Conservation (phyloP, 2,113 vertebrate species). For the Mandrillus leucophaeus region DNA sequence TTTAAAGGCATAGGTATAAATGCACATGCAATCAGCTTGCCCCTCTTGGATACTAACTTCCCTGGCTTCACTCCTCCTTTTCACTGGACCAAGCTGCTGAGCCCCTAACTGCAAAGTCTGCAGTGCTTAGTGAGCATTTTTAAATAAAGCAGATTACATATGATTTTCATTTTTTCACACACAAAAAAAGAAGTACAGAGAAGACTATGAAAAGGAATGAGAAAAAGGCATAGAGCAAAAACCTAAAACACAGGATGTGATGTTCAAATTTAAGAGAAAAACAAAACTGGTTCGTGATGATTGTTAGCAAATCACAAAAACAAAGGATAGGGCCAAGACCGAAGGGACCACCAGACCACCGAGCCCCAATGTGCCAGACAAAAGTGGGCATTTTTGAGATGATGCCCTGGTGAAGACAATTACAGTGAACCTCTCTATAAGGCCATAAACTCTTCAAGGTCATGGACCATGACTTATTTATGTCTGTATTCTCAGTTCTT, state of each 20-base stretch:
- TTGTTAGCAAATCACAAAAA: not conserved
- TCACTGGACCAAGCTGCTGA: not conserved
- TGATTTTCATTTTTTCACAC: not conserved
- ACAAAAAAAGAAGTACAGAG: not conserved
- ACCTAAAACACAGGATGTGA: not conserved
- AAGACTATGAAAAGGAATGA: not conserved
- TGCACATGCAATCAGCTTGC: too few relatives aligned
- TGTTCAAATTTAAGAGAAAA: not conserved
- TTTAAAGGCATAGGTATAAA: not conserved
- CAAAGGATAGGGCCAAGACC: not conserved
- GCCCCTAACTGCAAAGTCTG: not conserved
- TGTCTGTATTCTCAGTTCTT: not conserved
- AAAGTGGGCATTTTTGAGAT: not conserved
- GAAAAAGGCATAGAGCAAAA: not conserved
- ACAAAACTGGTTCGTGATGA: not conserved
- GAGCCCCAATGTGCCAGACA: not conserved
- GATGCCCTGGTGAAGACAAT: not conserved
- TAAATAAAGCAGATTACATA: not conserved
- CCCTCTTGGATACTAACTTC: not conserved
- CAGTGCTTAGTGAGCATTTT: not conserved
- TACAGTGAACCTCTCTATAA: not conserved
- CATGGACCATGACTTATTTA: not conserved
- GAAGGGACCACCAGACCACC: not conserved
- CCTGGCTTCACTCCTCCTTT: not conserved
- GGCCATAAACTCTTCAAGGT: not conserved